Evolutionary conservation across 1,140 invertebrate genomes (phyloP), one percentile per base, ranked within the genome.

Genomic region (Dendroctonus ponderosae): DNA sequence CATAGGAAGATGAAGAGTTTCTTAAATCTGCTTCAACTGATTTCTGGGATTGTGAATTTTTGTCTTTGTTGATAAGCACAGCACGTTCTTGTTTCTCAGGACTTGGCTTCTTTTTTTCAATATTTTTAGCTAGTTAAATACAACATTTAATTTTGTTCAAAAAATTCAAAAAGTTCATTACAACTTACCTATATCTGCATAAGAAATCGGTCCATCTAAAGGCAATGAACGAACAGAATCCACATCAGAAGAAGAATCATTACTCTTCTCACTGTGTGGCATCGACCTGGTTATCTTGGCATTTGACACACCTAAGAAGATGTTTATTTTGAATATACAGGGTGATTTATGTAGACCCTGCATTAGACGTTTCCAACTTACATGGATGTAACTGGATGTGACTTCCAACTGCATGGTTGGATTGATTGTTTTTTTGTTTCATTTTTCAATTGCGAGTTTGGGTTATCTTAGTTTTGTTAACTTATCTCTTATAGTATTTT

Each of bases 221-320:
- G 88, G 88, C 58, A 89, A 78, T 56, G 89, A 90, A 76, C 89
- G 87, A 12, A 89, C 87, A 9, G 87, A 89, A 72, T 90, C 89
- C 44, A 86, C 79, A 72, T 90, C 89, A 71, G 85, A 85, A 67
- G 84, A 85, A 67, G 84, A 88, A 71, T 88, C 87, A 76, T 88
- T 87, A n/a, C 85, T 87, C 78, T 89, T 89, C 66, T 90, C 89
- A 59, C 85, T 87, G 60, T 85, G 85, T n/a, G 85, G 85, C 74
- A 86, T 81, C 7, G 84, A 85, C 59, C 83, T 83, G 2, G 85
- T 83, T 7, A 82, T 82, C 71, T 84, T 84, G 42, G 83, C 76
- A n/a, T 67, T 56, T 40, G 66, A 61, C 5, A 50, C 61, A 12
- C 54, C 52, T 43, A 48, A 26, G n/a, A 60, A 61, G 7, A 52